These are phyloP conservation scores for Sylvia borin DNA, from an alignment of 2,797 vertebrate species.

Conservation along the genomic window DNA sequence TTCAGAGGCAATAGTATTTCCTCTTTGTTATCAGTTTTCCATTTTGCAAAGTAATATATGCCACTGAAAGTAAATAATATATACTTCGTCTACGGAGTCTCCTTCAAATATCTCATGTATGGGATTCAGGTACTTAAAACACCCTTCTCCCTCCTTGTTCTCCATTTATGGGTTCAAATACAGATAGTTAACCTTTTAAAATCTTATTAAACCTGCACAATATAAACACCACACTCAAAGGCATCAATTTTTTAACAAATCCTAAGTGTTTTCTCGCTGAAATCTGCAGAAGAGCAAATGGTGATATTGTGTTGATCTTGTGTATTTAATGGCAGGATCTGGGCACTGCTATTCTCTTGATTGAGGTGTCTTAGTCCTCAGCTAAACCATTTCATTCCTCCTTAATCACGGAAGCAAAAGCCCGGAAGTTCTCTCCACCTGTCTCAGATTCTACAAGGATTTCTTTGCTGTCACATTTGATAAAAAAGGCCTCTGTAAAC, in stretches of 20 bases:
- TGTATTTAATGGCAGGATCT: neutral
- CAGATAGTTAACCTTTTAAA: neutral
- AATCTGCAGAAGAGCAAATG: neutral
- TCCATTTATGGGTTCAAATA: neutral
- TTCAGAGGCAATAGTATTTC: neutral
- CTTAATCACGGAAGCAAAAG: neutral
- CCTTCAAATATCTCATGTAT: neutral
- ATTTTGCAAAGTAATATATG: neutral
- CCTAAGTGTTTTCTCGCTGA: neutral
- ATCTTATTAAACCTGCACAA: neutral
- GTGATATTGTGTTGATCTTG: neutral
- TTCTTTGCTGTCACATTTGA: neutral
- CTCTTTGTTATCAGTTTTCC: neutral
- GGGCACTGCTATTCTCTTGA: neutral
- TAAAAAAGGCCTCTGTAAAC: neutral
- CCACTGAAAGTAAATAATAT: neutral
- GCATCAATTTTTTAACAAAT: neutral
- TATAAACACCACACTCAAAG: neutral
- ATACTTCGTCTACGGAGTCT: neutral
- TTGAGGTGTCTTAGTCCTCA: neutral
- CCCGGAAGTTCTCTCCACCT: neutral
- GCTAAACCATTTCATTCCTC: neutral
- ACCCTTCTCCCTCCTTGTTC: neutral
- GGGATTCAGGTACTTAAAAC: neutral
- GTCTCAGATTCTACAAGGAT: neutral